Evolutionary conservation across 2,888 invertebrate species (phyloP).

Genomic region (Ophraella communa): DNA sequence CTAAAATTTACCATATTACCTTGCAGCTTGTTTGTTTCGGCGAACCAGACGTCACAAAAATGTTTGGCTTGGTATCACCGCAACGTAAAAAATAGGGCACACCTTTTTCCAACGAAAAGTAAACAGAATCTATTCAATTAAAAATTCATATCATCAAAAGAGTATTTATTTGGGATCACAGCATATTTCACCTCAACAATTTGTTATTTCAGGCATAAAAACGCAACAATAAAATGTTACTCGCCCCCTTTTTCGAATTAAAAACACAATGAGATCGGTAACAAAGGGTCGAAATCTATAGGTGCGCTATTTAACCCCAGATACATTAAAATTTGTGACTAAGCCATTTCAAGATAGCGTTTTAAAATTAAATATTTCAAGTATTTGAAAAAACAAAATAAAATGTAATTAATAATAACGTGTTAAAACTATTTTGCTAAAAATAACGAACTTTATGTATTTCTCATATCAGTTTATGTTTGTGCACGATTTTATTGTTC

Average conservation of each 20-base stretch:
- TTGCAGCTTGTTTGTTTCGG: neutral
- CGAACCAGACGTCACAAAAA: neutral
- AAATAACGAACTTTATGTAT: neutral
- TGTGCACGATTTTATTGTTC: neutral
- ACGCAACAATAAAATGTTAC: neutral
- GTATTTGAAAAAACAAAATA: too few relatives aligned
- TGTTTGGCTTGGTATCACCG: neutral
- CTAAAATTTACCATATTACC: neutral
- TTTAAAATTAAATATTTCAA: too few relatives aligned
- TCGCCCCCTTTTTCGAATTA: neutral
- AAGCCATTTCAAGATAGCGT: too few relatives aligned
- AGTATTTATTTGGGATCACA: constrained; percentile 18
- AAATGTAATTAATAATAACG: neutral
- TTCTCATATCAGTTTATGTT: neutral
- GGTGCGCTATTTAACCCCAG: neutral
- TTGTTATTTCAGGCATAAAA: constrained; percentile 21
- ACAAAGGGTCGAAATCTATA: neutral
- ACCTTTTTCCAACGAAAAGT: neutral
- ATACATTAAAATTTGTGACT: neutral
- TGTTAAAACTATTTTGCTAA: neutral
- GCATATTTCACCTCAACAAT: constrained; percentile 18
- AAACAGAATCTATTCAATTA: constrained; percentile 4
- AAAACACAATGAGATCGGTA: neutral
- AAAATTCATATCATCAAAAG: constrained; percentile 19
- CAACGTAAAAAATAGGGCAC: neutral